phyloP scores from a whole-genome alignment of 2,888 invertebrate genomes.

The Elgonia sp. region DNA sequence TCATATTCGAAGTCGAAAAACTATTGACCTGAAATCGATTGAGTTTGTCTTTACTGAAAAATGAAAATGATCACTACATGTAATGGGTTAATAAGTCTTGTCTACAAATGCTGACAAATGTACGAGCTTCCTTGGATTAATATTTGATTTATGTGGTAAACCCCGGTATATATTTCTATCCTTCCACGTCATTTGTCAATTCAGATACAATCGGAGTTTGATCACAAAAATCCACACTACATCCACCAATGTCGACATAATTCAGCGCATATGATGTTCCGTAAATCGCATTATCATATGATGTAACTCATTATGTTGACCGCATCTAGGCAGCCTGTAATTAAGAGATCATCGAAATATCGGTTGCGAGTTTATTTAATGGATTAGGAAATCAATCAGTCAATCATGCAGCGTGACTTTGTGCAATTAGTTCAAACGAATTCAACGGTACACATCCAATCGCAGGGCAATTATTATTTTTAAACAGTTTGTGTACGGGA shows the following conservation, averaged over 20 bases:
- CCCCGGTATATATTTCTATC: constrained; percentile 19
- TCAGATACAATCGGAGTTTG: constrained; percentile 33
- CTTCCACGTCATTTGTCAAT: constrained; percentile 40
- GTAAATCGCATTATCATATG: constrained; percentile 15
- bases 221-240: constrained; percentile 5
- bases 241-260: neutral
- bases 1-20: neutral
- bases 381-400: constrained; percentile 41
- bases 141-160: constrained; percentile 45
- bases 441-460: neutral
- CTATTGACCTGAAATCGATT: constrained; percentile 6
- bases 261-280: constrained; percentile 5
- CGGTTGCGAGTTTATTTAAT: constrained; percentile 27
- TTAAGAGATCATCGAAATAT: constrained; percentile 35
- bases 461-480: constrained; percentile 44
- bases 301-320: constrained; percentile 1
- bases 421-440: constrained; percentile 24
- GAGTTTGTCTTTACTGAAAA: neutral
- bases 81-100: constrained; percentile 41
- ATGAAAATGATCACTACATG: constrained; percentile 1
- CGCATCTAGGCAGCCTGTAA: constrained; percentile 26
- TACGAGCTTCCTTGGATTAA: constrained; percentile 40
- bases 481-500: constrained; percentile 11
- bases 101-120: constrained; percentile 44
- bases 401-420: neutral